Percentiles rank a stretch among this genome's conserved stretches.
Conservation (phyloP, 1,140 invertebrate species). For the Drosophila ananassae region DNA sequence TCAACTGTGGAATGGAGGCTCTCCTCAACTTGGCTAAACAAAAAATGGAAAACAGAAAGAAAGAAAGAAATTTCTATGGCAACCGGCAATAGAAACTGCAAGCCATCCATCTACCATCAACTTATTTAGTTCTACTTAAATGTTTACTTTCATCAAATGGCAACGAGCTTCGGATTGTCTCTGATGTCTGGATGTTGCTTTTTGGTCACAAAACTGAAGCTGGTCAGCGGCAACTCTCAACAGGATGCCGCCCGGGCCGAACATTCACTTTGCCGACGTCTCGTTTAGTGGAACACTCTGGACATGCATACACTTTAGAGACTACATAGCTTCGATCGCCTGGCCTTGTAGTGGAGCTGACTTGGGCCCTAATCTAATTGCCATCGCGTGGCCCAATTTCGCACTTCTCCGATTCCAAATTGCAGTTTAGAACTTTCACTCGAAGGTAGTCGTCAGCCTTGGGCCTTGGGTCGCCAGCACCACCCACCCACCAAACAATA, state of each 20-base stretch:
- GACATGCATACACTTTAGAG: conserved; percentile 7
- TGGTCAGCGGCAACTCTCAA: conserved; percentile 24
- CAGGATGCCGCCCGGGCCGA: conserved; percentile 32
- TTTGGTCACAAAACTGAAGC: conserved; percentile 45
- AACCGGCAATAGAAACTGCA: conserved; percentile 20
- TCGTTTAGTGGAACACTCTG: conserved; percentile 13
- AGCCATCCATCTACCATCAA: conserved; percentile 46
- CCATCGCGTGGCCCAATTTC: conserved; percentile 48
- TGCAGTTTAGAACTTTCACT: conserved; percentile 47
- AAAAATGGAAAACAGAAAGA: conserved; percentile 3
- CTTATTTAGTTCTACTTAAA: conserved; percentile 62
- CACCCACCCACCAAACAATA: conserved; percentile 13
- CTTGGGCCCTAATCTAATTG: conserved; percentile 50
- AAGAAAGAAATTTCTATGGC: conserved; percentile 39
- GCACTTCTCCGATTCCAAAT: conserved; percentile 18
- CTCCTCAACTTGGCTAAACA: too few relatives aligned
- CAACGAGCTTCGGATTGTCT: conserved; percentile 40
- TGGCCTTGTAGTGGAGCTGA: conserved; percentile 2
- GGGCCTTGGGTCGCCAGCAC: conserved; percentile 18
- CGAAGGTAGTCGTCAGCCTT: background rate
- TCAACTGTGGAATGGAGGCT: background rate
- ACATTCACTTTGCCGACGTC: conserved; percentile 46
- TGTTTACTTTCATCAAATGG: conserved; percentile 60
- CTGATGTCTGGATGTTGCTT: conserved; percentile 31
- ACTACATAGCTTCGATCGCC: background rate